Base-by-base conservation (phyloP, 2,113 vertebrate genomes). In the Microtus pennsylvanicus region DNA sequence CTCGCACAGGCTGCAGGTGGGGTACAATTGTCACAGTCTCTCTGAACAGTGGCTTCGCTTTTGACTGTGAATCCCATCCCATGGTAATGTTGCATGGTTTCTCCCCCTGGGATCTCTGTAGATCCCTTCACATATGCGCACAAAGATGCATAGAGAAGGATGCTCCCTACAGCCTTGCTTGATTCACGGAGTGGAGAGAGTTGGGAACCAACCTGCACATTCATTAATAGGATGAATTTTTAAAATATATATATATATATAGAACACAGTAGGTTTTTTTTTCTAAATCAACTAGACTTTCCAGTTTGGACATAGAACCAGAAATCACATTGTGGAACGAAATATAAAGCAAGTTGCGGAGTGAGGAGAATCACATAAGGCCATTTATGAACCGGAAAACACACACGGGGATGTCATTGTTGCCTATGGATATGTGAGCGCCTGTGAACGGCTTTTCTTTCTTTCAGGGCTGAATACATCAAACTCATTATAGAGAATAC, bases 311-410 rank as follows among this genome's bases (percentile, higher is more conserved):
- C 28, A 70, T 1, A 70, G 67, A 52, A 42, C 87, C 90, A 70
- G 52, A 90, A 65, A 87, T 93, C 78, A 69, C n/a, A 61, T 86
- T 86, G 83, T 87, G 5, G 0, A 61, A 67, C 50, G 30, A 92
- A 80, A 96, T 82, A 96, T 82, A 90, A 93, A 92, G 67, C 26
- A 45, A 81, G 47, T 69, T 24, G 16, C 65, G 26, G 38, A 61
- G 65, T 76, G 65, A 52, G 13, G 52, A 2, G 42, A 87, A 38
- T 55, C 82, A 42, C n/a, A 33, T 38, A 83, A 55, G 77, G 47
- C 47, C 69, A 42, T 28, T 94, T 77, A 69, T 63, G 35, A 94
- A 47, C 58, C 33, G 9, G 28, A 80, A 96, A 90, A 70, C 26
- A 70, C 33, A 75, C 47, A 33, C 5, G 50, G 70, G 50, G 65